These are phyloP conservation scores for Diogma glabrata DNA, from an alignment of 2,888 invertebrate genomes.

Conservation along the genomic window DNA sequence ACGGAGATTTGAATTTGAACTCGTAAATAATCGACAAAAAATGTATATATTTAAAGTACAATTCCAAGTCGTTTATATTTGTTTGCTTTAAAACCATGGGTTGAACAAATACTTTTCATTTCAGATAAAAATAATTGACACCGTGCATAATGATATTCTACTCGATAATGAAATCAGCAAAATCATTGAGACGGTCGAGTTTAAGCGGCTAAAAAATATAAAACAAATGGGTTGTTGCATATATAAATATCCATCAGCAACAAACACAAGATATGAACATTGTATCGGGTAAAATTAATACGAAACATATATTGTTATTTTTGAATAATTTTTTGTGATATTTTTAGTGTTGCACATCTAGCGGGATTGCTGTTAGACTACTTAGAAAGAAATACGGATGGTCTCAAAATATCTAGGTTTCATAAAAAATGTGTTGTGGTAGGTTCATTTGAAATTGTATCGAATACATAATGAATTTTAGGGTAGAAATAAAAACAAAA, in stretches of 20 bases:
- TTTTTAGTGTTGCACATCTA: conserved; percentile 40
- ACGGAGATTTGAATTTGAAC: too few relatives aligned
- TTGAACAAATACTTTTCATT: too few relatives aligned
- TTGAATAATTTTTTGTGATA: background rate
- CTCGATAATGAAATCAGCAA: conserved; percentile 8
- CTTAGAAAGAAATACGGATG: conserved; percentile 29
- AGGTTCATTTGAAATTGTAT: conserved; percentile 11
- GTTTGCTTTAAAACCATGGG: too few relatives aligned
- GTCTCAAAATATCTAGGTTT: conserved; percentile 22
- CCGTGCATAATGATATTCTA: background rate
- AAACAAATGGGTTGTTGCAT: conserved; percentile 44
- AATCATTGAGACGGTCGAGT: conserved; percentile 47
- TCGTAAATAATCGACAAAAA: too few relatives aligned
- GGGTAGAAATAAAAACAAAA: too few relatives aligned
- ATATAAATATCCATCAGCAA: conserved; percentile 39
- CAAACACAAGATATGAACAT: conserved; percentile 49
- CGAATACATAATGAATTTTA: too few relatives aligned
- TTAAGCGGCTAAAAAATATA: conserved; percentile 47
- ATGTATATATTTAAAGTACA: too few relatives aligned
- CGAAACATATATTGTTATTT: background rate
- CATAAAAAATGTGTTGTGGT: conserved; percentile 28
- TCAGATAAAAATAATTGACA: background rate
- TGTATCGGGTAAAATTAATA: conserved; percentile 37
- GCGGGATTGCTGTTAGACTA: conserved; percentile 36
- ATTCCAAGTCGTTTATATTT: too few relatives aligned